phyloP scores from a whole-genome alignment of 2,888 invertebrate species.

The Steinernema scapterisci region DNA sequence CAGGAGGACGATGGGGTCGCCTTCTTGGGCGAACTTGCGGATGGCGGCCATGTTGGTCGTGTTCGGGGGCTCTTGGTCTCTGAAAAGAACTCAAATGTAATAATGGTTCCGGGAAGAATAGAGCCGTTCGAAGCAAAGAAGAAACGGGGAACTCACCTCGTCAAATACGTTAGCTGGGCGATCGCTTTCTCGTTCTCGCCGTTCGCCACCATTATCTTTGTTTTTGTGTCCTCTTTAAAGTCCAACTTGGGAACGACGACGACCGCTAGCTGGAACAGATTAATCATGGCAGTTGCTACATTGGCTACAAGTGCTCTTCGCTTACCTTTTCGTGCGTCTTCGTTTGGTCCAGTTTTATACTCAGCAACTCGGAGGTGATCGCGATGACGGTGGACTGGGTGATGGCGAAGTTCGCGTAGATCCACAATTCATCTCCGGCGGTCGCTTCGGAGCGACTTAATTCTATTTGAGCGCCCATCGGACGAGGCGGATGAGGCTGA shows the following conservation, averaged over 20 bases:
- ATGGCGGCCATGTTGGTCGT: constrained; percentile 2
- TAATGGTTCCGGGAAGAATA: too few relatives aligned
- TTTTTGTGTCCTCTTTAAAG: constrained; percentile 28
- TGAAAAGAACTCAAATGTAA: background rate
- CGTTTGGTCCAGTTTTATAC: constrained; percentile 11
- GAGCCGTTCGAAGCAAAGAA: too few relatives aligned
- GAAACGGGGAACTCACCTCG: background rate
- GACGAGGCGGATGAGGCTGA: background rate
- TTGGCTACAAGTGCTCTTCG: background rate
- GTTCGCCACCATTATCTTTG: constrained; percentile 21
- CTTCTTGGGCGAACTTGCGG: constrained; percentile 16
- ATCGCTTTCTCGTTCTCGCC: constrained; percentile 18
- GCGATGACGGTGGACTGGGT: constrained; percentile 16
- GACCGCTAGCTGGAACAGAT: background rate
- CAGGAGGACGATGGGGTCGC: constrained; percentile 3
- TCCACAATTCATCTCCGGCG: constrained; percentile 25
- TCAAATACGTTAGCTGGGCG: constrained; percentile 6
- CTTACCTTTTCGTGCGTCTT: constrained; percentile 25
- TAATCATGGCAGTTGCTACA: background rate
- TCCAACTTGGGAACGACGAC: constrained; percentile 20
- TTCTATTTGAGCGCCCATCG: constrained; percentile 26
- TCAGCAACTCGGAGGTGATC: constrained; percentile 2
- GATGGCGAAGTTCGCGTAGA: constrained; percentile 24
- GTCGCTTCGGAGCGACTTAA: constrained; percentile 25
- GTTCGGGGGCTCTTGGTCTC: background rate